Base-by-base conservation (phyloP, 2,797 vertebrate genomes). In the Falco biarmicus region DNA sequence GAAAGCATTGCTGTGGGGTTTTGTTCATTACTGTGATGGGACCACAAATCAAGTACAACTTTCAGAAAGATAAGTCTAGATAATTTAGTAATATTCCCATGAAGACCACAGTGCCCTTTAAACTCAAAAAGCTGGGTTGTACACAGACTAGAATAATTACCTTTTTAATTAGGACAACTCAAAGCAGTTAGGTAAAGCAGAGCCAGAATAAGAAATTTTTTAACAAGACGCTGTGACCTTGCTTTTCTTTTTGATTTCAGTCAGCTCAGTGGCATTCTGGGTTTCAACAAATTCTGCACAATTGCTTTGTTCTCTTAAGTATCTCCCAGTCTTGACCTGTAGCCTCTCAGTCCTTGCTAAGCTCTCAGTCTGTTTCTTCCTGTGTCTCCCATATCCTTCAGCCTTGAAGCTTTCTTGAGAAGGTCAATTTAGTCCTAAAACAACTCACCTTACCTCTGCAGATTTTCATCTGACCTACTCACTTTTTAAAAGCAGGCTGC, bases 61-160 rank as follows among this genome's bases (percentile, higher is more conserved):
- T 93, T 69, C 77, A 69, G 80, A 69, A 96, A 18, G 39, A 37
- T 61, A 15, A 64, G n/a, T 31, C 86, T 78, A 24, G 26, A 34
- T 68, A 82, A 93, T 71, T 89, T 70, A 76, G 20, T 87, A 53
- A 73, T 37, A 87, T 48, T n/a, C 22, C 41, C 57, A 61, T 73
- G 70, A 94, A 95, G 61, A 89, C 28, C n/a, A 78, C 11, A 11
- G 28, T 87, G 70, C 37, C 70, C 66, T 92, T 90, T 87, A 87
- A 89, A 68, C n/a, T 87, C 17, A 81, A 53, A 78, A 86, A 68
- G 5, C 28, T 60, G 57, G 7, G 53, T 31, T 83, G 66, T 74
- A 32, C 45, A 63, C 26, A 47, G 39, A 10, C 13, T 78, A n/a
- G 59, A 78, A 81, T 78, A 92, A 94, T 90, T 78, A 50, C 45